These are phyloP conservation scores for Pipistrellus kuhlii DNA, from an alignment of 2,797 vertebrate genomes.

Conservation along the genomic window DNA sequence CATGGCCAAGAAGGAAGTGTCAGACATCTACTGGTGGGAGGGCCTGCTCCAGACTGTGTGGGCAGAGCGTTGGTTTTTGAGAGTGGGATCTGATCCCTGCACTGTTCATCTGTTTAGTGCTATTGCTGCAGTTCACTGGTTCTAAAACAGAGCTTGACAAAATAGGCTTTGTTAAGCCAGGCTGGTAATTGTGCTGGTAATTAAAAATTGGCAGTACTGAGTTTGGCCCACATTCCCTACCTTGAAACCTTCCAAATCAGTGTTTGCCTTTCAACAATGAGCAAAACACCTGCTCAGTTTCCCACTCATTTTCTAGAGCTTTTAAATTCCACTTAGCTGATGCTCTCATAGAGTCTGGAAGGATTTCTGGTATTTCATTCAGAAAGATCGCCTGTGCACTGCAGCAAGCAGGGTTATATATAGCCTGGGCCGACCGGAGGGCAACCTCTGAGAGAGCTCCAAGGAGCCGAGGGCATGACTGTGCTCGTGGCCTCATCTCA, in stretches of 20 bases:
- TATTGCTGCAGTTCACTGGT: not conserved
- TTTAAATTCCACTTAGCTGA: conserved; percentile 53
- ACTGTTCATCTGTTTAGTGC: conserved; percentile 5
- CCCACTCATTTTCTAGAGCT: conserved; percentile 61
- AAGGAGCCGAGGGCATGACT: not conserved
- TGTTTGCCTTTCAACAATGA: conserved; percentile 59
- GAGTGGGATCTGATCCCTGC: not conserved
- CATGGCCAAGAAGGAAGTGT: not conserved
- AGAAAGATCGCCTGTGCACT: not conserved
- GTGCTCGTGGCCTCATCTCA: not conserved
- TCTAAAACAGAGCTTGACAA: conserved; percentile 74
- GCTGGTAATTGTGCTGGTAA: conserved; percentile 81
- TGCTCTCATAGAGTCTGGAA: conserved; percentile 41
- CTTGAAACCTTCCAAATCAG: conserved; percentile 68
- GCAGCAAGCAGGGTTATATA: conserved; percentile 40
- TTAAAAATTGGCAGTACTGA: conserved; percentile 75
- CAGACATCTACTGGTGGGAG: not conserved
- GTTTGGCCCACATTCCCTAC: conserved; percentile 48
- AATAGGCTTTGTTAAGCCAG: conserved; percentile 63
- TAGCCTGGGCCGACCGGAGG: not conserved
- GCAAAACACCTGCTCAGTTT: conserved; percentile 70
- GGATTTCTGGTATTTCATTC: conserved; percentile 67
- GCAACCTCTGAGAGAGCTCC: not conserved
- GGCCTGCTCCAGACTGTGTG: not conserved
- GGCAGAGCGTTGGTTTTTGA: not conserved